A percentile compares a stretch with the other conserved stretches of the same genome.
These are phyloP conservation scores for Temnothorax nylanderi DNA, from an alignment of 1,140 invertebrate genomes.

Conservation along the genomic window DNA sequence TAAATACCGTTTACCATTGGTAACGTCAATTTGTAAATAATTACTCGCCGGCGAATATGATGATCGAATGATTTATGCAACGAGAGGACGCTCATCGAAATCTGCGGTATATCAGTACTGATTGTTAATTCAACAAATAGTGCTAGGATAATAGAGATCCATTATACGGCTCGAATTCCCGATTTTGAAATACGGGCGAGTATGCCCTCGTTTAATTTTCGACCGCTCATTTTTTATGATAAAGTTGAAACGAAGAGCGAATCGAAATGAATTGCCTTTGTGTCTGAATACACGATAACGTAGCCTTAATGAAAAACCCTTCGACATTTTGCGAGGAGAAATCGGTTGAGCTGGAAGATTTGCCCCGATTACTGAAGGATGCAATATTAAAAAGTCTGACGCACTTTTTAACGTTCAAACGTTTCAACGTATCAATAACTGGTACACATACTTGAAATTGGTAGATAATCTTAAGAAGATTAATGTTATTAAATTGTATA, in stretches of 20 bases:
- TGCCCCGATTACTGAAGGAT: conserved; percentile 17
- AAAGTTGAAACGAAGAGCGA: neutral
- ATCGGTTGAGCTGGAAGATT: neutral
- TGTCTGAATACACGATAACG: conserved; percentile 25
- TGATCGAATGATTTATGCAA: conserved; percentile 40
- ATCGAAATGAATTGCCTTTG: conserved; percentile 14
- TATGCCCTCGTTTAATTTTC: conserved; percentile 20
- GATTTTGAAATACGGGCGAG: conserved; percentile 16
- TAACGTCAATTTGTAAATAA: conserved; percentile 45
- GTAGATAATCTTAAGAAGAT: neutral
- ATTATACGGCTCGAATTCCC: conserved; percentile 23
- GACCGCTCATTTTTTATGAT: conserved; percentile 14
- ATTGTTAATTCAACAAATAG: conserved; percentile 45
- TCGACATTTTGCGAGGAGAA: conserved; percentile 3
- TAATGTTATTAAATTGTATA: neutral
- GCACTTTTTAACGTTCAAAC: neutral
- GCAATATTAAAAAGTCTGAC: neutral
- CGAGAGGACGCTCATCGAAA: conserved; percentile 1
- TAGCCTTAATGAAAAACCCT: neutral
- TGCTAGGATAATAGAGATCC: conserved; percentile 32
- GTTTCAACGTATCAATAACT: neutral
- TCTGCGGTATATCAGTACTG: conserved; percentile 44
- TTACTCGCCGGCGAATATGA: neutral
- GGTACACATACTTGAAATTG: neutral
- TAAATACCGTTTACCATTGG: neutral